phyloP scores from a whole-genome alignment of 2,113 vertebrate species.

The Rhea americana region DNA sequence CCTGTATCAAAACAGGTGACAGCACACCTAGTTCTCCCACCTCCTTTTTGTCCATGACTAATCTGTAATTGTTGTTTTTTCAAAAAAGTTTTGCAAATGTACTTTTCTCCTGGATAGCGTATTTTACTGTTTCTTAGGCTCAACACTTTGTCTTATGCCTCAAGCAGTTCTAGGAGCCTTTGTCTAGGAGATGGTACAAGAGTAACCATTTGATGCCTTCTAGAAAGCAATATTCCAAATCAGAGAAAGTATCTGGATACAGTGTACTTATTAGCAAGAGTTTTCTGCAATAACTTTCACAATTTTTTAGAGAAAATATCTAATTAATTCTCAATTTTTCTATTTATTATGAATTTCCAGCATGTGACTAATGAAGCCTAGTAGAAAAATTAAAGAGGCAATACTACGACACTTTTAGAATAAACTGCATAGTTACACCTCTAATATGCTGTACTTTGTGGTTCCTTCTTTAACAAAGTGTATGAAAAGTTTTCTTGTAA shows the following conservation, averaged over 20 bases:
- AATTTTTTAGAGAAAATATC: not conserved
- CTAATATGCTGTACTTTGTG: not conserved
- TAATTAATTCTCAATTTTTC: not conserved
- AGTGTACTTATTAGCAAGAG: not conserved
- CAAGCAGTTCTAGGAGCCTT: not conserved
- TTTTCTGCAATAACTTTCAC: not conserved
- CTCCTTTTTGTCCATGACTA: not conserved
- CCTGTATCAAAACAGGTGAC: rapidly evolving
- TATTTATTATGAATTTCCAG: not conserved
- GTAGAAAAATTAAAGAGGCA: not conserved
- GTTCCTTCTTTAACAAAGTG: not conserved
- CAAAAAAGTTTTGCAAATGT: not conserved
- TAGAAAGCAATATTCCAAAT: not conserved
- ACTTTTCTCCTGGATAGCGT: not conserved
- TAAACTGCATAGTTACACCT: not conserved
- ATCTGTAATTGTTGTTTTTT: not conserved
- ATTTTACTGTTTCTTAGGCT: not conserved
- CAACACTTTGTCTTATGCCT: not conserved
- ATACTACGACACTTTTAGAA: not conserved
- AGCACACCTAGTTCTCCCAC: not conserved
- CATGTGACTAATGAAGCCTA: not conserved
- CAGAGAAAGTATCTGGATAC: not conserved
- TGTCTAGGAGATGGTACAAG: not conserved
- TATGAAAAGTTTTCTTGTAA: not conserved
- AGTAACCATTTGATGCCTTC: not conserved